phyloP scores from a whole-genome alignment of 2,888 invertebrate species.

The Syritta pipiens region DNA sequence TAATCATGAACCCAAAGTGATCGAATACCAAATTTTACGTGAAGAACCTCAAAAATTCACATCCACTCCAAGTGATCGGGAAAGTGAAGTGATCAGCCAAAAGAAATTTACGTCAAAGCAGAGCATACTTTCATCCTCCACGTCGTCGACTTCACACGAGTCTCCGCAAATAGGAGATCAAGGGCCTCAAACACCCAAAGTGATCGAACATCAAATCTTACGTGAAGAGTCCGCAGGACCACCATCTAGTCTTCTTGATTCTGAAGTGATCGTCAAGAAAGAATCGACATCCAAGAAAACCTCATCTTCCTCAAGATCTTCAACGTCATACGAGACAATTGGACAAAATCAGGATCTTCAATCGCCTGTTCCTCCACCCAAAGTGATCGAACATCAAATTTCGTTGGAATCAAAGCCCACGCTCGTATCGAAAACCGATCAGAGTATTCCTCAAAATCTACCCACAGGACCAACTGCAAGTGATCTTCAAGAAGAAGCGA shows the following conservation, averaged over 20 bases:
- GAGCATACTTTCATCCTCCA: not conserved
- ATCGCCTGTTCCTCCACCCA: not conserved
- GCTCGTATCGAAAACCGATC: no score
- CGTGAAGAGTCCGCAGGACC: conserved; percentile 4
- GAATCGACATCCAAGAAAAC: conserved; percentile 14
- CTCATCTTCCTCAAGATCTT: conserved; percentile 1
- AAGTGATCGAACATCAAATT: conserved; percentile 37
- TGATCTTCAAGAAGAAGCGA: conserved; percentile 75
- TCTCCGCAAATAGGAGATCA: conserved; percentile 22
- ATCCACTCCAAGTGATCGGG: not conserved
- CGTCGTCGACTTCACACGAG: not conserved
- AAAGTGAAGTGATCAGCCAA: not conserved
- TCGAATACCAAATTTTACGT: conserved; percentile 9
- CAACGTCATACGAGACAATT: not conserved
- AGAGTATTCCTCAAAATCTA: no score
- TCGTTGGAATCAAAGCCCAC: not conserved
- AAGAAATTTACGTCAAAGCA: conserved; percentile 11
- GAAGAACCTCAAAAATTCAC: not conserved
- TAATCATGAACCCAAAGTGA: conserved; percentile 1
- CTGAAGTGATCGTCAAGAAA: conserved; percentile 73
- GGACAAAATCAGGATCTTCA: no score
- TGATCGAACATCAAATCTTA: conserved; percentile 30
- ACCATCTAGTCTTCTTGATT: no score
- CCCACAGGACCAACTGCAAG: not conserved
- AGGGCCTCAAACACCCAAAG: conserved; percentile 16